Conservation (phyloP, 2,888 invertebrate species). For the Baccha elongata region DNA sequence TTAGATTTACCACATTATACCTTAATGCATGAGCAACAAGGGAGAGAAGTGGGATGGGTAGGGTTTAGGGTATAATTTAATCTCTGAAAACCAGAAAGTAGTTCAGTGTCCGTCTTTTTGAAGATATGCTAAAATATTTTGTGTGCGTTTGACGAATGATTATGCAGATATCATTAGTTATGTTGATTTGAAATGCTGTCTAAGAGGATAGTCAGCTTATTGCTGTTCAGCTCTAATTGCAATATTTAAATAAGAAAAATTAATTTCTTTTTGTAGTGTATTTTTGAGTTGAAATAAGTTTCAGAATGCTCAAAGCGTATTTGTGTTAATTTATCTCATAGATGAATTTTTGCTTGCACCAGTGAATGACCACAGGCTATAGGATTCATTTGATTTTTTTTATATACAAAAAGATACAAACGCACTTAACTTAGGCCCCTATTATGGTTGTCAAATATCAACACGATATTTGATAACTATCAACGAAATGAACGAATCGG, state of each 20-base stretch:
- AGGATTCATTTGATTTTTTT: no score
- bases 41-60: no score
- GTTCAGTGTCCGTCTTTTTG: neutral
- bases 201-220: slow-evolving; percentile 1
- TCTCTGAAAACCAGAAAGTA: neutral
- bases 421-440: no score
- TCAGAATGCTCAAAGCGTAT: neutral
- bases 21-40: neutral
- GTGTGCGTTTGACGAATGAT: slow-evolving; percentile 20
- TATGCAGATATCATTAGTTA: slow-evolving; percentile 39
- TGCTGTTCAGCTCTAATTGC: slow-evolving; percentile 35
- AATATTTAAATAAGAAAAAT: neutral
- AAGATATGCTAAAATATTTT: neutral
- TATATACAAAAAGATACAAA: no score
- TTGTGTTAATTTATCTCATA: no score
- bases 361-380: no score
- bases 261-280: neutral
- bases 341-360: no score
- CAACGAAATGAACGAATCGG: no score
- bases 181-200: slow-evolving; percentile 34
- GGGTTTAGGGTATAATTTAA: slow-evolving; percentile 42
- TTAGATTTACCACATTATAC: slow-evolving; percentile 2
- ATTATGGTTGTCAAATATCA: no score
- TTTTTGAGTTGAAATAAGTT: neutral
- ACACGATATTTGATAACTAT: no score